Conservation (phyloP, 2,888 invertebrate genomes). For the Leucania comma region DNA sequence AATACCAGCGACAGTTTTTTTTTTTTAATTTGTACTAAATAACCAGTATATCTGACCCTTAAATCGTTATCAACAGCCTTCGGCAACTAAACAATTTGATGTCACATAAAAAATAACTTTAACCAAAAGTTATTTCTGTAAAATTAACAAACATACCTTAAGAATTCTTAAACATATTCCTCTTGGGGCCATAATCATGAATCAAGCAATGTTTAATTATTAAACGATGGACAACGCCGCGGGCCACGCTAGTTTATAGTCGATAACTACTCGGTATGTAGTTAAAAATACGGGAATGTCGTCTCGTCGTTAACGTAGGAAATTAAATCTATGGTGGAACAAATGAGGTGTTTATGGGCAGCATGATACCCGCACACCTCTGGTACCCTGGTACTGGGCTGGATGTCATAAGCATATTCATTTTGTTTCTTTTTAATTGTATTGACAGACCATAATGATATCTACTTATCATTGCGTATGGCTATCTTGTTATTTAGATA, state of each 20-base stretch:
- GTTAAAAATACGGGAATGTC: conserved; percentile 34
- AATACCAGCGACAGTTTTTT: background rate
- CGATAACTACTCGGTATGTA: conserved; percentile 7
- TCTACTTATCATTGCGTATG: background rate
- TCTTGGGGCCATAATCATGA: conserved; percentile 46
- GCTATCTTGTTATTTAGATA: background rate
- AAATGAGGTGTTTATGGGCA: conserved; percentile 45
- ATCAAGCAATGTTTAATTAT: conserved; percentile 48
- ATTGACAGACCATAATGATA: background rate
- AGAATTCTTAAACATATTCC: conserved; percentile 19
- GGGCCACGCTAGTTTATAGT: conserved; percentile 25
- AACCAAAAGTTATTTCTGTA: conserved; percentile 25
- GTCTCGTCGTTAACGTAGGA: conserved; percentile 8
- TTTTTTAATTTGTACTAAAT: background rate
- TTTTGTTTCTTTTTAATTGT: background rate
- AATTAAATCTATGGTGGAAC: conserved; percentile 16
- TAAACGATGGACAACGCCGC: conserved; percentile 34
- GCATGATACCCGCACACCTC: background rate
- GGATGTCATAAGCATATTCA: background rate
- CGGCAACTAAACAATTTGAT: conserved; percentile 12
- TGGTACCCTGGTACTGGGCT: background rate
- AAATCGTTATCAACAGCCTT: background rate
- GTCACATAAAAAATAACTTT: conserved; percentile 18
- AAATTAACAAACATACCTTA: conserved; percentile 34
- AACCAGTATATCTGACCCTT: background rate